These are phyloP conservation scores for Diachasma alloeum DNA, from an alignment of 1,140 invertebrate species.

Conservation along the genomic window DNA sequence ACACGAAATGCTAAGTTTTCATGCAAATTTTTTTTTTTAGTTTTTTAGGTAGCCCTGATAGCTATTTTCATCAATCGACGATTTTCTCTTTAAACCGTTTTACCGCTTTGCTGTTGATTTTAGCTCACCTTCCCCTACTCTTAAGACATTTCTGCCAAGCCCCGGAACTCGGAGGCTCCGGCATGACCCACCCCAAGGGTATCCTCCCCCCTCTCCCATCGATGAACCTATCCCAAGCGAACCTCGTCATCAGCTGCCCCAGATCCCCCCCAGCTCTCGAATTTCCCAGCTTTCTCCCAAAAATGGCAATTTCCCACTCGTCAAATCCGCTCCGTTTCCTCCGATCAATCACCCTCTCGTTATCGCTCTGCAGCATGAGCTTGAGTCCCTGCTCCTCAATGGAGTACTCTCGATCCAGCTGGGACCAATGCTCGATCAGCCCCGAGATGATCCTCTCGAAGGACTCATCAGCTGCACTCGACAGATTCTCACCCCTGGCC, in stretches of 20 bases:
- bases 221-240: slow-evolving; percentile 67
- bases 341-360: slow-evolving; percentile 52
- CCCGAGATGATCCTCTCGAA: slow-evolving; percentile 60
- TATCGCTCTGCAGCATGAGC: slow-evolving; percentile 57
- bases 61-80: no score
- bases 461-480: slow-evolving; percentile 52
- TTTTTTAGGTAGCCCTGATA: no score
- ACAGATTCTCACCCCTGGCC: slow-evolving; percentile 69
- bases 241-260: slow-evolving; percentile 55
- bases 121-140: slow-evolving; percentile 12
- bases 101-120: no score
- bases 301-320: slow-evolving; percentile 55
- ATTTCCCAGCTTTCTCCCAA: slow-evolving; percentile 45
- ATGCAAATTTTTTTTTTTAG: no score
- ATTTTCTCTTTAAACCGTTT: no score
- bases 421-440: slow-evolving; percentile 53
- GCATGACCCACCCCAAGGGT: slow-evolving; percentile 69
- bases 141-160: slow-evolving; percentile 59
- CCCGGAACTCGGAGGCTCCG: slow-evolving; percentile 52
- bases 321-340: slow-evolving; percentile 49
- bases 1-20: no score
- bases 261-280: slow-evolving; percentile 53
- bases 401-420: slow-evolving; percentile 55
- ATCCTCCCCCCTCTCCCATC: slow-evolving; percentile 58
- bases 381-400: slow-evolving; percentile 60